These are phyloP conservation scores for Leptothorax acervorum DNA, from an alignment of 2,888 invertebrate genomes.

Conservation along the genomic window DNA sequence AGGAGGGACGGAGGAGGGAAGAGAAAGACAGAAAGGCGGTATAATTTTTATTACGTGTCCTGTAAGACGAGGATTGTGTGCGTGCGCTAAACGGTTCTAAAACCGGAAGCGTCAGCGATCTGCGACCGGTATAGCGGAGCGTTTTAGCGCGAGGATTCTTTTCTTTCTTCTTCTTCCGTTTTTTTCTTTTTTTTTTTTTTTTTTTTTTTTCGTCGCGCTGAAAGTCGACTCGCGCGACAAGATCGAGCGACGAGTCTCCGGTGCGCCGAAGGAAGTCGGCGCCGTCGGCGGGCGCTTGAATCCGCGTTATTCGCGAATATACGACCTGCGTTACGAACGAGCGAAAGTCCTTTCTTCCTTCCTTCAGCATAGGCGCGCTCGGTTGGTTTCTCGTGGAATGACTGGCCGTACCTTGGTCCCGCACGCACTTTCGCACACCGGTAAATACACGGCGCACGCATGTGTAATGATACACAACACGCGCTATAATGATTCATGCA, in stretches of 20 bases:
- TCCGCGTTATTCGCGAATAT: slow-evolving; percentile 6
- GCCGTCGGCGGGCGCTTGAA: neutral
- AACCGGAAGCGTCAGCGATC: slow-evolving; percentile 37
- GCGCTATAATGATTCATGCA: slow-evolving; percentile 3
- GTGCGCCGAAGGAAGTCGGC: neutral
- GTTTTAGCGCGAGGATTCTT: neutral
- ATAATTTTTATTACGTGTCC: slow-evolving; percentile 14
- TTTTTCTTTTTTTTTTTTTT: too few species aligned
- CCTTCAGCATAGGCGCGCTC: slow-evolving; percentile 12
- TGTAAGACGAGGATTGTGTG: neutral
- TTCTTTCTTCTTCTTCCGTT: neutral
- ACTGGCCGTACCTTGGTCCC: slow-evolving; percentile 11
- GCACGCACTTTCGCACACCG: slow-evolving; percentile 54
- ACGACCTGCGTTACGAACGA: slow-evolving; percentile 24
- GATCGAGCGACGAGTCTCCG: neutral
- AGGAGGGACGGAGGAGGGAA: slow-evolving; percentile 33
- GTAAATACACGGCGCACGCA: neutral
- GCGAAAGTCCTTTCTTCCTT: slow-evolving; percentile 54
- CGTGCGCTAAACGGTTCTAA: neutral
- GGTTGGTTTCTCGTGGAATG: slow-evolving; percentile 29
- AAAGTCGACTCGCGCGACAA: slow-evolving; percentile 28
- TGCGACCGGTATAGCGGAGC: neutral
- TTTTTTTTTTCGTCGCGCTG: neutral
- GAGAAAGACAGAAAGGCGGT: slow-evolving; percentile 7
- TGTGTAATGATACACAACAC: slow-evolving; percentile 21